A percentile compares a stretch with the other conserved stretches of the same genome.
Conservation (phyloP, 2,888 invertebrate genomes). For the Anarsia innoxiella region DNA sequence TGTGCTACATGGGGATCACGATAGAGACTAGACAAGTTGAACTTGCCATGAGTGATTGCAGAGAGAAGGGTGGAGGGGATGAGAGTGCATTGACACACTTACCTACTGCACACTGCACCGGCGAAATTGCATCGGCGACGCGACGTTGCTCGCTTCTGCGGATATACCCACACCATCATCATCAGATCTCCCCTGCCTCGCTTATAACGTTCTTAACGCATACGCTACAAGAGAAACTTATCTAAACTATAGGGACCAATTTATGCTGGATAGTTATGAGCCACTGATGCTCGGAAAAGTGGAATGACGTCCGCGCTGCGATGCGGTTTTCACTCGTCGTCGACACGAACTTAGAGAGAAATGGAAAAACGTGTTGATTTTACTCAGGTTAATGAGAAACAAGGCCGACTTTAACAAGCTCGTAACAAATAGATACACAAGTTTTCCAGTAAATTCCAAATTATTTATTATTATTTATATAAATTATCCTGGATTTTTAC, state of each 20-base stretch:
- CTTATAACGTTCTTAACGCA: constrained; percentile 20
- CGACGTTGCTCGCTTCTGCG: constrained; percentile 50
- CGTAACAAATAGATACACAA: constrained; percentile 4
- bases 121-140: constrained; percentile 60
- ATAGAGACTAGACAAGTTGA: constrained; percentile 45
- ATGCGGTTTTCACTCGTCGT: constrained; percentile 68
- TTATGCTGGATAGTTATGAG: constrained; percentile 45
- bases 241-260: constrained; percentile 34
- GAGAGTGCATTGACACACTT: constrained; percentile 72
- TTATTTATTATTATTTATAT: no score
- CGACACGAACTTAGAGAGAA: constrained; percentile 60
- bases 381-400: constrained; percentile 37
- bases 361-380: constrained; percentile 53
- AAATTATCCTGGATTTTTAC: no score
- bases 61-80: constrained; percentile 56
- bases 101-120: constrained; percentile 66
- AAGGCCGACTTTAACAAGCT: constrained; percentile 21
- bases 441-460: no score
- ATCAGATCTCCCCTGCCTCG: constrained; percentile 37
- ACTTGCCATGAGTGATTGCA: constrained; percentile 65
- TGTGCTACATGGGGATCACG: constrained; percentile 14
- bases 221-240: constrained; percentile 25
- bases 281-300: constrained; percentile 69
- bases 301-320: constrained; percentile 68
- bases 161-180: constrained; percentile 42